Base-by-base conservation (phyloP, 2,888 invertebrate species). In the Macrosiphum euphorbiae region DNA sequence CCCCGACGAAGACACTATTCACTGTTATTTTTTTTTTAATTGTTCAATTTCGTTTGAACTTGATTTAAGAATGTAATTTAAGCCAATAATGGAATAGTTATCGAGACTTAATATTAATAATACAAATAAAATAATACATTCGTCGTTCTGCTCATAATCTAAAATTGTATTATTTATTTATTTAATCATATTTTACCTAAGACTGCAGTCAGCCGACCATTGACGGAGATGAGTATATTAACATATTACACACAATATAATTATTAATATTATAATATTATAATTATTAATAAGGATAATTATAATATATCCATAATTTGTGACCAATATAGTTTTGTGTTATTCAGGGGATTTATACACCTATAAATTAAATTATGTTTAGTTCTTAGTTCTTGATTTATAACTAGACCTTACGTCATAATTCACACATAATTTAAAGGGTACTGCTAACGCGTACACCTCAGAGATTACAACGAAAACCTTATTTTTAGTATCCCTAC, bases 361-460 rank as follows among this genome's bases (percentile, higher is more conserved):
- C 44, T 61, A 67, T 90, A 50, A 50, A 90, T 90, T 67, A 78
- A 67, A 67, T 50, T 47, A 90, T 78, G 50, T 67, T 90, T 47
- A 67, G 78, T 35, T 50, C 24, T 78, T 55, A 67, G 78, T 35
- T 50, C 11, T 78, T 91, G 84, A 84, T 91, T 91, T 91, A 84
- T 55, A 55, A 41, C 52, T 35, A 52, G 47, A 78, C 78, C n/a
- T 35, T 52, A 35, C 20, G 16, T 52, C 26, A 84, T 91, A 84
- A 91, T 84, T 84, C 52, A 52, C 50, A 78, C 44, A 28, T 84
- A 52, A 84, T 52, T 78, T 26, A 91, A 41, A 52, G 16, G 41
- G 90, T n/a, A 90, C 61, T 47, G 28, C 11, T 35, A 50, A 90
- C 50, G 41, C 20, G 55, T 41, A 52, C 41, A 84, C 84, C 78